phyloP scores from a whole-genome alignment of 2,888 invertebrate species.

The Thereva nobilitata region DNA sequence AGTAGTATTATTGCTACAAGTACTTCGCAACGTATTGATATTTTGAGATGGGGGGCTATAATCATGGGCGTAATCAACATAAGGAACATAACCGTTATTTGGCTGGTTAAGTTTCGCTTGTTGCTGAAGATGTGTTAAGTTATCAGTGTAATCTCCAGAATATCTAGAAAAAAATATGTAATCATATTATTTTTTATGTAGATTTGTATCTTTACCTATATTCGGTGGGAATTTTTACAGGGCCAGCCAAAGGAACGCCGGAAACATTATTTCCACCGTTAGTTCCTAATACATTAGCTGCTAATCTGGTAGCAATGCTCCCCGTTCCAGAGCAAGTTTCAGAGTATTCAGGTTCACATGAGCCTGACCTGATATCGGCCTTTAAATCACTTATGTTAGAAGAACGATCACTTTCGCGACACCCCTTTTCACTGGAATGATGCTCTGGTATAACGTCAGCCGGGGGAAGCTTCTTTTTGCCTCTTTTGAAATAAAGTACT shows the following conservation, averaged over 20 bases:
- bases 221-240: conserved; percentile 73
- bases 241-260: conserved; percentile 77
- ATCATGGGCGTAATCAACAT: conserved; percentile 85
- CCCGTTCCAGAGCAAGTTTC: conserved; percentile 67
- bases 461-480: conserved; percentile 55
- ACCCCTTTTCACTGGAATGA: conserved; percentile 63
- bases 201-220: conserved; percentile 53
- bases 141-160: conserved; percentile 55
- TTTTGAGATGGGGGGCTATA: conserved; percentile 77
- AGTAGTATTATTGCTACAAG: conserved; percentile 24
- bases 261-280: conserved; percentile 48
- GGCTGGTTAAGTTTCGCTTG: conserved; percentile 64
- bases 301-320: conserved; percentile 59
- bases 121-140: conserved; percentile 46
- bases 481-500: conserved; percentile 69
- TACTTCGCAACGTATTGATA: conserved; percentile 49
- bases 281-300: conserved; percentile 46
- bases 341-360: conserved; percentile 63
- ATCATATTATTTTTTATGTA: not conserved
- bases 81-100: conserved; percentile 84
- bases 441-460: conserved; percentile 65
- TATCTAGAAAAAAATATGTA: conserved; percentile 47
- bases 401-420: conserved; percentile 82
- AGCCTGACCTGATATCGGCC: conserved; percentile 76
- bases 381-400: conserved; percentile 93